Percentiles rank a stretch among this genome's conserved stretches.
phyloP scores from a whole-genome alignment of 2,797 vertebrate species.

The Parotocinclus haroldoi region DNA sequence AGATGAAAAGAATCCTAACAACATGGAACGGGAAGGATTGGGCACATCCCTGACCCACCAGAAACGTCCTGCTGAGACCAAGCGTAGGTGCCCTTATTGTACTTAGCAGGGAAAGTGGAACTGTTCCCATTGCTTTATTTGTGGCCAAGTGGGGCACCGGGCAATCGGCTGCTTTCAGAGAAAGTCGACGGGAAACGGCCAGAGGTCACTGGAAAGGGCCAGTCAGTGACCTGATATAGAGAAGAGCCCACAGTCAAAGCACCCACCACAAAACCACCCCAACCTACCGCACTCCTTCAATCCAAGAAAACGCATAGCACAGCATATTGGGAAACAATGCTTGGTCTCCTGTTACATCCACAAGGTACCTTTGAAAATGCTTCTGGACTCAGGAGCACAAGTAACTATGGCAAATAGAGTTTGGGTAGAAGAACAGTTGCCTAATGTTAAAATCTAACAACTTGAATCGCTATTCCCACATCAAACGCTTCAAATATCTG shows the following conservation, averaged over 20 bases:
- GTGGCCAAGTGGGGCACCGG: constrained; percentile 33
- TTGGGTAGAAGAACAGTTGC: background rate
- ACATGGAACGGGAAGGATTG: background rate
- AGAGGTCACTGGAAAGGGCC: constrained; percentile 27
- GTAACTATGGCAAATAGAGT: background rate
- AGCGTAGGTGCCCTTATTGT: constrained; percentile 13
- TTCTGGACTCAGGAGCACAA: constrained; percentile 9
- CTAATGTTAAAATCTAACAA: background rate
- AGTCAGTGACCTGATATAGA: constrained; percentile 1
- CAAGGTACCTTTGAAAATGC: constrained; percentile 19
- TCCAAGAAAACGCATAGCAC: background rate
- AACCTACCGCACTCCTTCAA: background rate
- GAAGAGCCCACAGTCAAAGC: background rate
- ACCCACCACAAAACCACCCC: background rate
- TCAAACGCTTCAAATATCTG: background rate
- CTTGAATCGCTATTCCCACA: background rate
- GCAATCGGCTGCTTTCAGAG: background rate
- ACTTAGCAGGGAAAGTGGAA: background rate
- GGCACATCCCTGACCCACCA: too few relatives aligned
- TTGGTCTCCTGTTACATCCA: background rate
- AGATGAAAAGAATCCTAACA: too few relatives aligned
- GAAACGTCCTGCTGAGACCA: too few relatives aligned
- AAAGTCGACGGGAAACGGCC: background rate
- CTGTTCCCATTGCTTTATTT: constrained; percentile 36
- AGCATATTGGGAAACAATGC: constrained; percentile 20